Evolutionary conservation across 2,113 vertebrate species (phyloP), one percentile per base, ranked within the genome.

Genomic region (Felis chaus): DNA sequence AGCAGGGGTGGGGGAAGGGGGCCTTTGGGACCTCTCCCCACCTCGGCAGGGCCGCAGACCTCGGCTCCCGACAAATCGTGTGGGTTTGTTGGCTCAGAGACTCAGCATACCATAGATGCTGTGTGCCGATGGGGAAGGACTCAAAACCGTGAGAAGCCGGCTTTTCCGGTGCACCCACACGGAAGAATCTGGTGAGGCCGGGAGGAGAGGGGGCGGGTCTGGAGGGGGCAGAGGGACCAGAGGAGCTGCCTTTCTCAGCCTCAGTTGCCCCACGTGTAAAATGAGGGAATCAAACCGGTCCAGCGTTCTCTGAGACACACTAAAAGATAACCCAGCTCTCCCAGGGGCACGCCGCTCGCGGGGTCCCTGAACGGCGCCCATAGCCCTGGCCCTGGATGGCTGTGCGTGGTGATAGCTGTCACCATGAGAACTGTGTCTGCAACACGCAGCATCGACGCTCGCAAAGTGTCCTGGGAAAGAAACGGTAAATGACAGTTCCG

Each of bases 61-160:
- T 1, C 0, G 57, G 41, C 33, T 65, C 11, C 2, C 18, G 83
- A 14, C 48, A 39, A 5, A 16, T 2, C 0, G 39, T 16, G 55
- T 15, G 18, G 6, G 16, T 21, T 16, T 57, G 31, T 29, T 25
- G 48, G 68, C 45, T 7, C 39, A 48, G 36, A 4, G 2, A 16
- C 23, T 31, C 39, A 18, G 11, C 0, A 7, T 0, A 0, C 9
- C 4, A 7, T 16, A 68, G 48, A 7, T 3, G 0, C 0, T 21
- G 33, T 5, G 27, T 23, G 94, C 12, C 0, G 21, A 27, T 1
- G 21, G 80, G 33, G 25, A 18, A 61, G 73, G 39, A 15, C 13
- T 9, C 4, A 0, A 29, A 7, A 7, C 12, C 12, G 39, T 39
- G 65, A n/a, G 39, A 13, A 36, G 53, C 74, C 1, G 11, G 48